These are phyloP conservation scores for Nothobranchius kuhntae DNA, from an alignment of 2,113 vertebrate species.

Conservation along the genomic window DNA sequence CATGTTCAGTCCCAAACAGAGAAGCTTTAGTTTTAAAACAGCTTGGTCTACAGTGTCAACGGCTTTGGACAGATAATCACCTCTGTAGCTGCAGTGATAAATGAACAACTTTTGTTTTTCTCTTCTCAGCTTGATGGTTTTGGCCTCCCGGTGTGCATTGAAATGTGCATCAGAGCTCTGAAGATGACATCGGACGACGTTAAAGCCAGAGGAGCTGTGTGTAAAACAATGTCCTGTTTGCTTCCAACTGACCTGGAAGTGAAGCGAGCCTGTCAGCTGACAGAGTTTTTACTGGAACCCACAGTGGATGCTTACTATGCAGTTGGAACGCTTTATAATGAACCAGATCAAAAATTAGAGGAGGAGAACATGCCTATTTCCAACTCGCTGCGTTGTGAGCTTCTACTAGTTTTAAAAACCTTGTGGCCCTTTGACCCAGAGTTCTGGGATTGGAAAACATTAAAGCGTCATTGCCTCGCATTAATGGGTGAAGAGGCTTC, in stretches of 20 bases:
- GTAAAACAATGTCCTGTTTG: conserved; percentile 96
- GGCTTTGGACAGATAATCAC: too few species aligned
- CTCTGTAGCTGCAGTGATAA: not conserved
- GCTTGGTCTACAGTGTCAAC: too few species aligned
- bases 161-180: conserved; percentile 92
- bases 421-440: conserved; percentile 99
- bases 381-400: conserved; percentile 95
- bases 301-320: conserved; percentile 97
- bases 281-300: conserved; percentile 94
- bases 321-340: conserved; percentile 95
- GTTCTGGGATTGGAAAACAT: conserved; percentile 98
- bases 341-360: conserved; percentile 96
- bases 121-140: conserved; percentile 83
- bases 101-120: conserved; percentile 3
- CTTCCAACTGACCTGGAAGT: conserved; percentile 94
- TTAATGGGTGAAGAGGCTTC: conserved; percentile 98
- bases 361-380: conserved; percentile 92
- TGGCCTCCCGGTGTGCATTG: conserved; percentile 91
- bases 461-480: conserved; percentile 93
- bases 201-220: conserved; percentile 91
- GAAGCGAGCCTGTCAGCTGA: conserved; percentile 96
- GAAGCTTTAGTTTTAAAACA: too few species aligned
- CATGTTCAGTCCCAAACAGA: too few species aligned
- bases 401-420: conserved; percentile 94
- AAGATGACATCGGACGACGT: conserved; percentile 87